These are phyloP conservation scores for Cheirogaleus major DNA, from an alignment of 2,797 vertebrate genomes.

Conservation along the genomic window DNA sequence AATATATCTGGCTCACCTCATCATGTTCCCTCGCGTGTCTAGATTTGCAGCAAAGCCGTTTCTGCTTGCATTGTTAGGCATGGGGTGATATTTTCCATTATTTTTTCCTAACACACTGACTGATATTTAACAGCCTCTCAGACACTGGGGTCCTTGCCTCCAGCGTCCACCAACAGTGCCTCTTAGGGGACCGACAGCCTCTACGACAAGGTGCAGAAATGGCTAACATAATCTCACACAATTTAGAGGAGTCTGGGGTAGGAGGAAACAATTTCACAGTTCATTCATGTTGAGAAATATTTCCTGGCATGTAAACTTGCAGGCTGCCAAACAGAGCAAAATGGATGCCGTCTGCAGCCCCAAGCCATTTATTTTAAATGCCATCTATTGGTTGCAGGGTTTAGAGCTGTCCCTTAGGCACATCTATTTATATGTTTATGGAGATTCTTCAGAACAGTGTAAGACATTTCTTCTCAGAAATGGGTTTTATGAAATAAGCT, in stretches of 20 bases:
- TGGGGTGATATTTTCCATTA: conserved; percentile 15
- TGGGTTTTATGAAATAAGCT: conserved; percentile 62
- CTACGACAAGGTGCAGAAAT: conserved; percentile 35
- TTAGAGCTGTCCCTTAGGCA: conserved; percentile 31
- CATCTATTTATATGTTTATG: conserved; percentile 44
- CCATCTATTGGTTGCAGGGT: neutral
- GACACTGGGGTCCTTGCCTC: neutral
- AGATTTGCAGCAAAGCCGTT: neutral
- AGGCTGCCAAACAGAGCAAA: conserved; percentile 66
- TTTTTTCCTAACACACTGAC: neutral
- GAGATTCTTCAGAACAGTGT: conserved; percentile 41
- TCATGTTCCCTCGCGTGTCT: neutral
- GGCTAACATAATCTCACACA: conserved; percentile 54
- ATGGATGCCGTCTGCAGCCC: conserved; percentile 43
- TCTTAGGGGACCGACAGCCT: conserved; percentile 21
- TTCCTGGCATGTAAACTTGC: conserved; percentile 57
- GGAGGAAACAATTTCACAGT: conserved; percentile 69
- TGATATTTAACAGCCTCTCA: conserved; percentile 13
- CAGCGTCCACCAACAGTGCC: neutral
- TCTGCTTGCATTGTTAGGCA: neutral
- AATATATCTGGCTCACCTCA: neutral
- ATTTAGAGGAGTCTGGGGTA: conserved; percentile 26
- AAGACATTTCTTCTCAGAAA: conserved; percentile 28
- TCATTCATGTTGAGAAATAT: conserved; percentile 73
- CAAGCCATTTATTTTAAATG: conserved; percentile 55